Percentiles rank a stretch among this genome's conserved stretches.
Evolutionary conservation across 2,797 vertebrate genomes (phyloP).

Genomic region (Sebastes taczanowskii): DNA sequence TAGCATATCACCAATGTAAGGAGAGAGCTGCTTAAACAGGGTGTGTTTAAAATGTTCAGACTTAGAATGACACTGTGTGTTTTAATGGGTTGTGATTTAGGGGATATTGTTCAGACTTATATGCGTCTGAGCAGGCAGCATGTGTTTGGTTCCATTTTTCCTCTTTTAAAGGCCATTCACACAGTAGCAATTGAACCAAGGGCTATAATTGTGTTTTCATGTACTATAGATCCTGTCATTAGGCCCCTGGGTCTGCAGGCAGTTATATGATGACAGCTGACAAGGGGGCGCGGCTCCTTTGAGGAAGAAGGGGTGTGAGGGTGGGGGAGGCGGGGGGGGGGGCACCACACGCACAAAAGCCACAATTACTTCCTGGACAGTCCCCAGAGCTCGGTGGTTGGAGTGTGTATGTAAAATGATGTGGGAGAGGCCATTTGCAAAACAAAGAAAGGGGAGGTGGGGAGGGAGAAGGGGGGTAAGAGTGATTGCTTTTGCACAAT

Average conservation of each 20-base stretch:
- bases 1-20: conserved; percentile 3
- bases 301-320: conserved; percentile 28
- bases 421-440: conserved; percentile 78
- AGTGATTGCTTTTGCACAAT: conserved; percentile 74
- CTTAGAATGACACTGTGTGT: background rate
- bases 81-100: conserved; percentile 63
- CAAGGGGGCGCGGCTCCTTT: conserved; percentile 71
- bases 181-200: conserved; percentile 76
- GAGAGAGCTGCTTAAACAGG: conserved; percentile 7
- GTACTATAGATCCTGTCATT: conserved; percentile 83
- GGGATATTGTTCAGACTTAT: conserved; percentile 53
- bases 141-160: conserved; percentile 53
- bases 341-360: conserved; percentile 70
- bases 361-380: conserved; percentile 76
- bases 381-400: conserved; percentile 72
- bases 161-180: conserved; percentile 73
- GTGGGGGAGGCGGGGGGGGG: background rate
- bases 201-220: conserved; percentile 83
- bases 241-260: conserved; percentile 73
- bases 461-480: conserved; percentile 4
- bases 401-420: conserved; percentile 80
- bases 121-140: conserved; percentile 41
- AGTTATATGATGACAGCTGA: conserved; percentile 83
- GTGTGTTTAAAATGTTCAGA: conserved; percentile 22
- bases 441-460: conserved; percentile 69